phyloP scores from a whole-genome alignment of 2,797 vertebrate genomes.

The Rhynchonycteris naso region DNA sequence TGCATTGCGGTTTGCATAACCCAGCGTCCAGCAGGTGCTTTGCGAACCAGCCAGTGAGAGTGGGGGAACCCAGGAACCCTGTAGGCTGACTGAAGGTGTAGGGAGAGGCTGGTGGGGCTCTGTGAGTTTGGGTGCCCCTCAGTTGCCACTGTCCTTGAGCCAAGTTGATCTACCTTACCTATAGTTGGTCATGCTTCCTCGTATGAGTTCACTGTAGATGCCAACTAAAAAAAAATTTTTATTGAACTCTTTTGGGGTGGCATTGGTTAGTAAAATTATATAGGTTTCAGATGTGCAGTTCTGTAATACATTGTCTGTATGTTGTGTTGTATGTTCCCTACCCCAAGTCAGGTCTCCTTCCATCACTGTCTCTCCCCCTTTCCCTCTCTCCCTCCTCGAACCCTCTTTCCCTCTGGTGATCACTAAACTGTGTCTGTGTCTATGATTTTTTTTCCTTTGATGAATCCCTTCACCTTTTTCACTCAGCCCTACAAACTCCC shows the following conservation, averaged over 20 bases:
- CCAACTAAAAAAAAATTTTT: not conserved
- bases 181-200: not conserved
- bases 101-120: not conserved
- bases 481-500: not conserved
- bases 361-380: not conserved
- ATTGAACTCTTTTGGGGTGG: not conserved
- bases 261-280: not conserved
- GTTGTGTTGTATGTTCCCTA: not conserved
- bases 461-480: not conserved
- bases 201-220: not conserved
- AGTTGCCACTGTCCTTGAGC: not conserved
- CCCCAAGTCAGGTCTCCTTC: not conserved
- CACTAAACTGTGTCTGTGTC: not conserved
- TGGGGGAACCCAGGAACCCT: not conserved
- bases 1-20: not conserved
- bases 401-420: not conserved
- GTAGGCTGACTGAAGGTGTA: rapidly evolving
- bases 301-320: not conserved
- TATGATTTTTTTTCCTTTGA: not conserved
- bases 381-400: not conserved
- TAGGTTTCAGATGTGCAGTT: not conserved
- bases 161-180: not conserved
- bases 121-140: too few relatives aligned
- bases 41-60: not conserved
- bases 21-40: not conserved